Evolutionary conservation across 2,797 vertebrate species (phyloP), one percentile per base, ranked within the genome.

Genomic region (Aulostomus chinensis): DNA sequence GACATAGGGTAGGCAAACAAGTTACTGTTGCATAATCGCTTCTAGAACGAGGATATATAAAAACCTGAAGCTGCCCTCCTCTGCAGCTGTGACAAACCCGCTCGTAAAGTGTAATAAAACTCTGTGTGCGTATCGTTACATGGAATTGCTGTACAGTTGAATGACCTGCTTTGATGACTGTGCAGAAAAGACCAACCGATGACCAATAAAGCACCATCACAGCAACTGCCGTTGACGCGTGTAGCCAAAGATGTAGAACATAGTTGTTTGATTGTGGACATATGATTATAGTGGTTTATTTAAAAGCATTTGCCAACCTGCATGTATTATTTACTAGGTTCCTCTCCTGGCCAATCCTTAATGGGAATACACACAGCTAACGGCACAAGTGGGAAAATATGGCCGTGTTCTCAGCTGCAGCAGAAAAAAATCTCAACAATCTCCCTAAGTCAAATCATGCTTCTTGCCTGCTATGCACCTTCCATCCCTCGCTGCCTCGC

Each of bases 11-110:
- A 35, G 46, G 58, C 60, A 69, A 80, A 83, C 68, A 58, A 74
- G 77, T 76, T 68, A 43, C 61, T 54, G 43, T 88, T 88, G 54
- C 20, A 2, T 64, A 87, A 84, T 61, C 48, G 3, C 33, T 34
- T 41, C 48, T 68, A n/a, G 49, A 28, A 34, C 7, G 25, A 41
- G 12, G 1, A 2, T 30, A 34, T 25, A 22, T 21, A 4, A 58
- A 64, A 40, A 21, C 17, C 11, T 21, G 15, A 54, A 32, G 16
- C 13, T n/a, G 18, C 28, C 13, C 3, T 43, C 16, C 14, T 15
- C 11, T 4, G 4, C 22, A 5, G 56, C 21, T 18, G 15, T 31
- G 36, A 54, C 35, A 37, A 63, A 65, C 9, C 8, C 1, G 13
- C 21, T 39, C 13, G 36, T 7, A 18, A 12, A 33, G 14, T 15